phyloP scores from a whole-genome alignment of 2,113 vertebrate genomes.

The Amphilophus citrinellus region DNA sequence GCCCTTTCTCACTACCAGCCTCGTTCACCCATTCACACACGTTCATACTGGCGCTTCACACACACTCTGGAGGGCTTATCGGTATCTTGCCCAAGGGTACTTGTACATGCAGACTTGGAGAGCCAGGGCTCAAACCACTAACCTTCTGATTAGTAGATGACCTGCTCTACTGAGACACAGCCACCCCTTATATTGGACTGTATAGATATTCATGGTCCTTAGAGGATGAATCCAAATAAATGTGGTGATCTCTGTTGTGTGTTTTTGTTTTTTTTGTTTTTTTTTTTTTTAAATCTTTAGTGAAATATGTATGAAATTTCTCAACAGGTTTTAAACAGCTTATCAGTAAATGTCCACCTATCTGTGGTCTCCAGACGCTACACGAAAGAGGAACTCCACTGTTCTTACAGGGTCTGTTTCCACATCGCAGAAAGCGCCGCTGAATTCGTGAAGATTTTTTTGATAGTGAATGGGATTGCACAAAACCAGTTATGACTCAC shows the following conservation, averaged over 20 bases:
- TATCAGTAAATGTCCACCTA: not conserved
- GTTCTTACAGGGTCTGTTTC: not conserved
- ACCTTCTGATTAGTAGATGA: not conserved
- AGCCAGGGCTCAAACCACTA: not conserved
- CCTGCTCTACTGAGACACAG: not conserved
- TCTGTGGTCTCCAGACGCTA: not conserved
- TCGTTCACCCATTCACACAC: too few relatives aligned
- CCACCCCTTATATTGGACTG: not conserved
- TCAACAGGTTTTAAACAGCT: not conserved
- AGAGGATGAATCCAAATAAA: conserved; percentile 1
- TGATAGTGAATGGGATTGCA: not conserved
- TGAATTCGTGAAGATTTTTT: not conserved
- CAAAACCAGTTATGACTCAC: not conserved
- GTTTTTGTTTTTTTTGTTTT: not conserved
- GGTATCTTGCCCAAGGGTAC: not conserved
- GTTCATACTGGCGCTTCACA: too few relatives aligned
- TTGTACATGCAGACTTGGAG: not conserved
- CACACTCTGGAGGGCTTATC: too few relatives aligned
- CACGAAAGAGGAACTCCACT: not conserved
- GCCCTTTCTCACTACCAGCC: not conserved
- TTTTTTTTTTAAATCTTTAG: not conserved
- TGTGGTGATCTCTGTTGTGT: not conserved
- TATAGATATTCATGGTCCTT: not conserved
- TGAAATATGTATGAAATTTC: not conserved
- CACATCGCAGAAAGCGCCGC: not conserved